phyloP scores from a whole-genome alignment of 2,113 vertebrate species.

The Hydropotes inermis region DNA sequence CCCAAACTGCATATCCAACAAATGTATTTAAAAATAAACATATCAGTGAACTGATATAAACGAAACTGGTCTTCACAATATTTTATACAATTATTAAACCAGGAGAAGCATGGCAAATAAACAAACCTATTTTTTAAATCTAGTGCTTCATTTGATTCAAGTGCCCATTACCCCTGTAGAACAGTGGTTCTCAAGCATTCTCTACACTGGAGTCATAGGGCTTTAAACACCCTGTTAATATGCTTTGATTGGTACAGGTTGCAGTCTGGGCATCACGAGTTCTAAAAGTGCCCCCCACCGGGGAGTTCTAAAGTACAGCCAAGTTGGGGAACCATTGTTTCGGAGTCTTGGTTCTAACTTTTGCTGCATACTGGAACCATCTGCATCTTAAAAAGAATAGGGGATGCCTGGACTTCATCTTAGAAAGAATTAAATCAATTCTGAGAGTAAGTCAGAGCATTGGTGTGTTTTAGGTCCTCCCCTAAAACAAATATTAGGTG shows the following conservation, averaged over 20 bases:
- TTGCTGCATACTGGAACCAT: background rate
- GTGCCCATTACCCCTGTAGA: background rate
- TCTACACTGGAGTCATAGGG: background rate
- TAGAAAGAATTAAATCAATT: background rate
- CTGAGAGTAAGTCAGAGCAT: background rate
- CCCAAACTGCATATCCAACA: background rate
- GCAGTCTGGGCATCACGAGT: background rate
- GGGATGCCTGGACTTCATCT: background rate
- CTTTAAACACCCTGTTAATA: background rate
- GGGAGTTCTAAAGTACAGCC: background rate
- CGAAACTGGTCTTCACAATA: background rate
- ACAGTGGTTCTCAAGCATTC: background rate
- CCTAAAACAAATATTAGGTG: background rate
- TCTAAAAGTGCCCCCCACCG: background rate
- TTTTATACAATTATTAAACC: background rate
- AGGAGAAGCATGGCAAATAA: background rate
- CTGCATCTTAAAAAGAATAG: background rate
- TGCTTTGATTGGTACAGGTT: background rate
- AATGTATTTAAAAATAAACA: background rate
- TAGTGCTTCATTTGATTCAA: background rate
- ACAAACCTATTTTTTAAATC: background rate
- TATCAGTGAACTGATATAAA: background rate
- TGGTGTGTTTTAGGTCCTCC: background rate
- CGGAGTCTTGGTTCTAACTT: background rate
- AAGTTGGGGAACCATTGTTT: background rate